phyloP scores from a whole-genome alignment of 2,888 invertebrate species.

The Halictus quadricinctus region DNA sequence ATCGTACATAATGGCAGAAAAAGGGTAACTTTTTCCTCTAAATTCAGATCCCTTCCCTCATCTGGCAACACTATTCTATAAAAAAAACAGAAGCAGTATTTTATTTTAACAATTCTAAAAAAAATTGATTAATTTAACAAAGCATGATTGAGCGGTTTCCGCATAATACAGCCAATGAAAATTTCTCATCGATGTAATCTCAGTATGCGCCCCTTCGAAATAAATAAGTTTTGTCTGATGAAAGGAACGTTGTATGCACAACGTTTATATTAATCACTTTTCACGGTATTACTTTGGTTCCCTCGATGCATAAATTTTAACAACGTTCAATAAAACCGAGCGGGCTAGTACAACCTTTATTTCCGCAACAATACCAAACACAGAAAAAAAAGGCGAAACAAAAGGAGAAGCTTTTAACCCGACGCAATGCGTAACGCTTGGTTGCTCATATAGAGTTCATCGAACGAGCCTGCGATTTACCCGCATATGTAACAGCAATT shows the following conservation, averaged over 20 bases:
- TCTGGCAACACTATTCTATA: no score
- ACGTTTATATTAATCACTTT: not conserved
- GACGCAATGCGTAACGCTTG: conserved; percentile 6
- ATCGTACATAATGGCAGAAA: no score
- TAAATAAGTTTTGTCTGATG: not conserved
- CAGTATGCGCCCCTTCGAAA: not conserved
- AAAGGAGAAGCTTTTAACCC: not conserved
- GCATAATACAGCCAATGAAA: not conserved
- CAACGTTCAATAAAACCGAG: not conserved
- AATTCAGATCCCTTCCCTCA: no score
- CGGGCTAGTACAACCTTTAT: not conserved
- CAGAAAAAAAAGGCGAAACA: not conserved
- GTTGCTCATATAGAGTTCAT: conserved; percentile 30
- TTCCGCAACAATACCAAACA: not conserved
- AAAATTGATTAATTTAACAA: not conserved
- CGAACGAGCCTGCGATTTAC: conserved; percentile 40
- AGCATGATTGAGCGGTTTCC: not conserved
- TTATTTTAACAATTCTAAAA: not conserved
- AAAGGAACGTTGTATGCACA: not conserved
- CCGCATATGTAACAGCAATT: conserved; percentile 55
- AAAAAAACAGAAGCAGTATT: not conserved
- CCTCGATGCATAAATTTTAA: not conserved
- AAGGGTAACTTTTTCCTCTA: no score
- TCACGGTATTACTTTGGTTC: not conserved
- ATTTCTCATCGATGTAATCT: not conserved